These are phyloP conservation scores for Brachyhypopomus occidentalis DNA, from an alignment of 2,113 vertebrate species.

Conservation along the genomic window DNA sequence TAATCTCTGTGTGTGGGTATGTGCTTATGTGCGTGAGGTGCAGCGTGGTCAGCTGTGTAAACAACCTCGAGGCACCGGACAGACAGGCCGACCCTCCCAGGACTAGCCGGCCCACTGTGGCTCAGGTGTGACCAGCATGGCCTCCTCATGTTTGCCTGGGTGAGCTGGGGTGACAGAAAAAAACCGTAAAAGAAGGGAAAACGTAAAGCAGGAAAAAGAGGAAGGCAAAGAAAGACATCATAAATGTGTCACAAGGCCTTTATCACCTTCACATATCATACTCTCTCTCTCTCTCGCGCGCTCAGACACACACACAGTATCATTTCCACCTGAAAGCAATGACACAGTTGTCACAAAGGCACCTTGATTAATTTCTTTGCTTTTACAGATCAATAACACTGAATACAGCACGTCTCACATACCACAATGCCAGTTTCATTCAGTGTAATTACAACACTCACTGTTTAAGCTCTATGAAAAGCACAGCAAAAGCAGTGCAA, in stretches of 20 bases:
- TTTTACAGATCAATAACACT: conserved; percentile 18
- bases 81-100: conserved; percentile 10
- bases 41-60: conserved; percentile 48
- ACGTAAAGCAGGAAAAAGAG: not conserved
- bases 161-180: conserved; percentile 16
- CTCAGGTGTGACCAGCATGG: not conserved
- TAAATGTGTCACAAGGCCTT: conserved; percentile 31
- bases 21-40: conserved; percentile 28
- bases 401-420: conserved; percentile 10
- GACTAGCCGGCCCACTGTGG: not conserved
- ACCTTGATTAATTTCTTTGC: conserved; percentile 35
- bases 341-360: conserved; percentile 23
- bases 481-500: not conserved
- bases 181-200: not conserved
- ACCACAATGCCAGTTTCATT: not conserved
- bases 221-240: conserved; percentile 8
- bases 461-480: not conserved
- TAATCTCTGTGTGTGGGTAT: conserved; percentile 3
- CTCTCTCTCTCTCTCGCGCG: too few relatives aligned
- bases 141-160: not conserved
- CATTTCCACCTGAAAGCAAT: conserved; percentile 20
- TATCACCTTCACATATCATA: conserved; percentile 37
- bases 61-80: conserved; percentile 38
- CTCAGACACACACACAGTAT: conserved; percentile 6
- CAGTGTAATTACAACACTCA: not conserved